Percentiles rank a stretch among this genome's conserved stretches.
Conservation (phyloP, 2,113 vertebrate genomes). For the Coregonus clupeaformis region DNA sequence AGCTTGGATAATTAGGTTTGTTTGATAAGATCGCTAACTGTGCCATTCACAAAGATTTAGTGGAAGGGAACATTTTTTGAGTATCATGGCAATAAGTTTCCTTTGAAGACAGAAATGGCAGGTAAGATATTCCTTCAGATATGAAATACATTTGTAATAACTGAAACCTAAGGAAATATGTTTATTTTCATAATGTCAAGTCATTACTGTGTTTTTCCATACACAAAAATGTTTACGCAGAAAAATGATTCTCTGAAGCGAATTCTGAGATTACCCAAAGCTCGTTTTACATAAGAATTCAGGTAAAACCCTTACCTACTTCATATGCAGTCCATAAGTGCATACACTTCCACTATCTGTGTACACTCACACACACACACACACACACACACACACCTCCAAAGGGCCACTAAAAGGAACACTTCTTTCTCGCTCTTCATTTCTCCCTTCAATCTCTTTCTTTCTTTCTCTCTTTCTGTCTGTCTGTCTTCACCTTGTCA, state of each 20-base stretch:
- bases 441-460: conserved; percentile 1
- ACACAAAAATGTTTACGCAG: not conserved
- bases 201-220: not conserved
- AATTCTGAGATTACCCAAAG: not conserved
- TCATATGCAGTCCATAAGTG: not conserved
- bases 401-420: conserved; percentile 13
- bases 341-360: no score
- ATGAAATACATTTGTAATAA: conserved; percentile 6
- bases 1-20: conserved; percentile 45
- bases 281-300: not conserved
- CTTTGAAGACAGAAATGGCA: conserved; percentile 40
- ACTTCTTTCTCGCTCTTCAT: not conserved
- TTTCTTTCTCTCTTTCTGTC: conserved; percentile 1
- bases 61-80: conserved; percentile 40
- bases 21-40: conserved; percentile 43
- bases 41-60: conserved; percentile 28
- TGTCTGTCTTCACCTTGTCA: conserved; percentile 39
- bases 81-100: conserved; percentile 35
- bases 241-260: not conserved
- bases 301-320: not conserved
- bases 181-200: conserved; percentile 23
- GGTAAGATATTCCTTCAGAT: conserved; percentile 35
- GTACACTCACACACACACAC: no score
- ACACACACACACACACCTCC: no score
- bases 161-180: conserved; percentile 17